phyloP scores from a whole-genome alignment of 2,888 invertebrate genomes.

The Heliothis peltigera region DNA sequence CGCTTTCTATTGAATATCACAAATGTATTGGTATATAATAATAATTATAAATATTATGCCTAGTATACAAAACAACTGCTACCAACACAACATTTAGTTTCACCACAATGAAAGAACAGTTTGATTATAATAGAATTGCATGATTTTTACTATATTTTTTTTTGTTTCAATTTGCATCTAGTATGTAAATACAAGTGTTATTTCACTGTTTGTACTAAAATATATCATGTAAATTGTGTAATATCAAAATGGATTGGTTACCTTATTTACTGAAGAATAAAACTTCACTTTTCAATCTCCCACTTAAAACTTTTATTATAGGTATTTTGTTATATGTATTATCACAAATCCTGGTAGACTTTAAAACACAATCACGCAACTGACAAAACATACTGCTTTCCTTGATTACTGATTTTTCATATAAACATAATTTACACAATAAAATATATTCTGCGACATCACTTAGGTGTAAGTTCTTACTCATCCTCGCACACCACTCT shows the following conservation, averaged over 20 bases:
- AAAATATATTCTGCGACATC: constrained; percentile 87
- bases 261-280: constrained; percentile 85
- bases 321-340: constrained; percentile 92
- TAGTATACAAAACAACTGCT: constrained; percentile 37
- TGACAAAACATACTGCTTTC: constrained; percentile 89
- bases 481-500: constrained; percentile 85
- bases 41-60: constrained; percentile 41
- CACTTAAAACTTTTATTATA: constrained; percentile 91
- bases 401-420: constrained; percentile 88
- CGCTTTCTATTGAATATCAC: constrained; percentile 51
- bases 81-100: constrained; percentile 39
- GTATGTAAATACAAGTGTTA: constrained; percentile 39
- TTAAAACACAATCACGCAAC: constrained; percentile 92
- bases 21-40: constrained; percentile 34
- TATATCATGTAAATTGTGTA: constrained; percentile 53
- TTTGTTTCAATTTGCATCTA: constrained; percentile 22
- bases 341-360: constrained; percentile 94
- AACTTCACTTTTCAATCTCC: constrained; percentile 89
- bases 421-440: constrained; percentile 90
- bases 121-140: constrained; percentile 19
- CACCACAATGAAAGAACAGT: constrained; percentile 36
- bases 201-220: constrained; percentile 52
- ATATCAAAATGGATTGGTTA: constrained; percentile 73
- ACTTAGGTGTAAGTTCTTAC: constrained; percentile 87
- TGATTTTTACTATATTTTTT: constrained; percentile 19